Conservation (phyloP, 92 coral and sea anemone species). For the Micromussa lordhowensis region DNA sequence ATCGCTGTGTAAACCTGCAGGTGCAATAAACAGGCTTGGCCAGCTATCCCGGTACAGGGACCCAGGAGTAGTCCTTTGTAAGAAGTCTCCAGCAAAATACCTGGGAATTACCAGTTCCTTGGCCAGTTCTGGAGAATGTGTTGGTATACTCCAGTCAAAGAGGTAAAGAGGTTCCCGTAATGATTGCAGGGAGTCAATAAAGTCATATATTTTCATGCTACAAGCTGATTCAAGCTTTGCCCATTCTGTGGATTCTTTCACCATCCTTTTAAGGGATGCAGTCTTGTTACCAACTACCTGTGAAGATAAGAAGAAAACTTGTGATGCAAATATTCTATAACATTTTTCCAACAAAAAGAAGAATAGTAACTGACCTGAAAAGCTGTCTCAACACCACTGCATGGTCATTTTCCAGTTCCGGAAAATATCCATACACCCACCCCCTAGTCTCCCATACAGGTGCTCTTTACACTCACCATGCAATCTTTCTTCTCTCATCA, state of each 20-base stretch:
- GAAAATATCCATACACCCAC: too few relatives aligned
- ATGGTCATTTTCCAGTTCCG: background rate
- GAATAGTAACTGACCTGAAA: background rate
- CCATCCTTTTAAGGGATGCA: constrained; percentile 56
- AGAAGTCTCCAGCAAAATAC: constrained; percentile 76
- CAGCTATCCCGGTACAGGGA: constrained; percentile 65
- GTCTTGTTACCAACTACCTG: constrained; percentile 68
- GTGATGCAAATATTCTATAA: background rate
- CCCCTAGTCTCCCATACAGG: too few relatives aligned
- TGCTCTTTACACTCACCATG: too few relatives aligned
- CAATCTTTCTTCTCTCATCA: too few relatives aligned
- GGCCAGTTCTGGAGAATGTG: constrained; percentile 67
- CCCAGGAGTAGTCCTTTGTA: constrained; percentile 64
- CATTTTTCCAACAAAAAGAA: background rate
- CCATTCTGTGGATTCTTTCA: constrained; percentile 72
- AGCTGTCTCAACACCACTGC: background rate
- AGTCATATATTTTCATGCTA: constrained; percentile 47
- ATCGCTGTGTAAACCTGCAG: constrained; percentile 55
- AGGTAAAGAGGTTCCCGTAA: constrained; percentile 50
- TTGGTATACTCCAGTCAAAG: constrained; percentile 77
- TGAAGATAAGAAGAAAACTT: too few relatives aligned
- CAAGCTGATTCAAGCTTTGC: constrained; percentile 64
- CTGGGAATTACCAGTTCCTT: constrained; percentile 67
- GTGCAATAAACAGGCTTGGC: constrained; percentile 76
- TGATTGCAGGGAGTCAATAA: constrained; percentile 59